phyloP scores from a whole-genome alignment of 2,113 vertebrate genomes.

The Amblyopsis rosae region DNA sequence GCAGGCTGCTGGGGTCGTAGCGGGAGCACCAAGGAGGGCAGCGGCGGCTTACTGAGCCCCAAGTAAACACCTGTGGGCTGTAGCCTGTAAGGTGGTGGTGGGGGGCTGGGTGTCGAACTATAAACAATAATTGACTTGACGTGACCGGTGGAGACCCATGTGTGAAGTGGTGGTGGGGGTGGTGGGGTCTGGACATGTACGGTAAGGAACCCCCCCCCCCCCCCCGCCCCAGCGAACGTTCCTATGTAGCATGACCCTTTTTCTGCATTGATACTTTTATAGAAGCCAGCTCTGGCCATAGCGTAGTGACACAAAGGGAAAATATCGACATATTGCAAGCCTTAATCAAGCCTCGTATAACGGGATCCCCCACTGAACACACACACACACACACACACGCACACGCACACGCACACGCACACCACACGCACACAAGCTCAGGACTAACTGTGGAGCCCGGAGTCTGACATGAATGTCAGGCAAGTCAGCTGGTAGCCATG shows the following conservation, averaged over 20 bases:
- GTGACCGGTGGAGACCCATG: neutral
- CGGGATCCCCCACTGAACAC: neutral
- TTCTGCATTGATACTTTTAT: constrained; percentile 59
- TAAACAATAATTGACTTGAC: too few relatives aligned
- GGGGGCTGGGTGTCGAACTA: neutral
- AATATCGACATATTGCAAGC: constrained; percentile 51
- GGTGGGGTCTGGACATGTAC: constrained; percentile 13
- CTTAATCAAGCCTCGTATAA: constrained; percentile 58
- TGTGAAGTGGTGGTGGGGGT: neutral
- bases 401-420: neutral
- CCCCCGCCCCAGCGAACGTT: constrained; percentile 29
- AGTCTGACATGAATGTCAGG: constrained; percentile 9
- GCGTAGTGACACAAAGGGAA: constrained; percentile 34
- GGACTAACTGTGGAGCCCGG: constrained; percentile 57
- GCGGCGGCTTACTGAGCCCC: constrained; percentile 64
- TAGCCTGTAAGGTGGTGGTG: neutral
- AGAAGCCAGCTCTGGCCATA: constrained; percentile 36
- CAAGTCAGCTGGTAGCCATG: constrained; percentile 15
- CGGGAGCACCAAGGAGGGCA: constrained; percentile 77
- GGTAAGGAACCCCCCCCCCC: neutral
- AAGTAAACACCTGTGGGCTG: constrained; percentile 53
- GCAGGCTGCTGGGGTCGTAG: constrained; percentile 94
- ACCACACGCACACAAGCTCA: constrained; percentile 60
- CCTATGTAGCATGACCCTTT: constrained; percentile 72
- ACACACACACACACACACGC: neutral